Conservation (phyloP, 2,888 invertebrate species). For the Hirtodrosophila histrioides region DNA sequence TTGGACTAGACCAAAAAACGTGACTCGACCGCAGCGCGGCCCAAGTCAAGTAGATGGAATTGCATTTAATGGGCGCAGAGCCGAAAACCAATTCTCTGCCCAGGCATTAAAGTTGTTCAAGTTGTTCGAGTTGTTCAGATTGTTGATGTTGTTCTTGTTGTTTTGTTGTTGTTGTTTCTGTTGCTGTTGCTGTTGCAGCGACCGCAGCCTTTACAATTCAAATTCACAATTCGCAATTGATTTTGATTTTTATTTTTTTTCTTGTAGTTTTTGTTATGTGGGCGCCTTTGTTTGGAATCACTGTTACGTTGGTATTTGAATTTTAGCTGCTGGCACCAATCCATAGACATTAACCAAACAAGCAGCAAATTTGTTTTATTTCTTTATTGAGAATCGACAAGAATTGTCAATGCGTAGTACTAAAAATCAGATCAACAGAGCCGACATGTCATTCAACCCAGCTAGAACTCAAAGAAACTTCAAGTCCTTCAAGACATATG, state of each 20-base stretch:
- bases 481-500: too few relatives aligned
- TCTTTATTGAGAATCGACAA: constrained; percentile 6
- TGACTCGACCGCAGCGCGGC: constrained; percentile 59
- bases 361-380: constrained; percentile 11
- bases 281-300: constrained; percentile 47
- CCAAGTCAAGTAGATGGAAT: constrained; percentile 72
- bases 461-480: too few relatives aligned
- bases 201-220: constrained; percentile 67
- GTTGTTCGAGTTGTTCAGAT: constrained; percentile 24
- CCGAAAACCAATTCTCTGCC: constrained; percentile 54
- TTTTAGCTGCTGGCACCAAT: constrained; percentile 65
- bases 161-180: constrained; percentile 30
- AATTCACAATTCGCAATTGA: constrained; percentile 64
- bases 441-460: constrained; percentile 63
- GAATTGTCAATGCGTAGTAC: constrained; percentile 38
- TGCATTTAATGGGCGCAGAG: constrained; percentile 73
- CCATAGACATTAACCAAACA: constrained; percentile 59
- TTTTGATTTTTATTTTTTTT: constrained; percentile 24
- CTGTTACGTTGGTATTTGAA: constrained; percentile 66
- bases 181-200: constrained; percentile 28
- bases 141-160: constrained; percentile 17
- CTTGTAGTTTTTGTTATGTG: constrained; percentile 28
- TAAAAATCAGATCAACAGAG: constrained; percentile 24
- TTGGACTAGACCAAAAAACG: constrained; percentile 62
- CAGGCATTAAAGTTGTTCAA: constrained; percentile 50